phyloP scores from a whole-genome alignment of 2,113 vertebrate species.

The Aegithalos caudatus region DNA sequence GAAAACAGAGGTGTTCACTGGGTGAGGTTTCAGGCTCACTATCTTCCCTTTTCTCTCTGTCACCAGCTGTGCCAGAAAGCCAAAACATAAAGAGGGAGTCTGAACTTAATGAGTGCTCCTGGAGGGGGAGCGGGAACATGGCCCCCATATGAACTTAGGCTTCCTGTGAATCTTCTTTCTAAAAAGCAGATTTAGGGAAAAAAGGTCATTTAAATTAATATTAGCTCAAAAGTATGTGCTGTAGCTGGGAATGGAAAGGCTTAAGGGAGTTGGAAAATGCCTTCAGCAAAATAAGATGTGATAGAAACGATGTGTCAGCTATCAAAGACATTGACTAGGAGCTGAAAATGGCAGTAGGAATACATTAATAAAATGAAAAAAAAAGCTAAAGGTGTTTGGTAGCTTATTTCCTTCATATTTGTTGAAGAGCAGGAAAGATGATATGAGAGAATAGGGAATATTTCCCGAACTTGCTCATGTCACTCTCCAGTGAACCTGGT shows the following conservation, averaged over 20 bases:
- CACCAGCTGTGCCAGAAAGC: not conserved
- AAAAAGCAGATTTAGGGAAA: not conserved
- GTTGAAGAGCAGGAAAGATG: not conserved
- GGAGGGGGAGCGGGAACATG: not conserved
- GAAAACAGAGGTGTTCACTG: not conserved
- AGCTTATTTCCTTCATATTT: conserved; percentile 1
- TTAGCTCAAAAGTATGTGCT: not conserved
- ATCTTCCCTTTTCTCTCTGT: not conserved
- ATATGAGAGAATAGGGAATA: not conserved
- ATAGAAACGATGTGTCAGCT: conserved; percentile 66
- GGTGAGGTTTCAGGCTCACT: not conserved
- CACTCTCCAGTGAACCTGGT: not conserved
- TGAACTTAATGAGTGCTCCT: not conserved
- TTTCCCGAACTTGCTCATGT: not conserved
- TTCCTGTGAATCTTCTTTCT: not conserved
- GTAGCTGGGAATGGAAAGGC: conserved; percentile 10
- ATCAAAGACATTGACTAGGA: conserved; percentile 50
- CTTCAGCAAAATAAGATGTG: conserved; percentile 57
- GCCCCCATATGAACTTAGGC: rapidly evolving
- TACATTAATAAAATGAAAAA: conserved; percentile 52
- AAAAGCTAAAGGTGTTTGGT: conserved; percentile 47
- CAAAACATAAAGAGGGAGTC: not conserved
- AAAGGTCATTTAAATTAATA: conserved; percentile 53
- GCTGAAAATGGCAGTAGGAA: conserved; percentile 60
- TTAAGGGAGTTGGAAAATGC: conserved; percentile 39